Conservation (phyloP, 2,113 vertebrate species). For the Crotalus tigris region DNA sequence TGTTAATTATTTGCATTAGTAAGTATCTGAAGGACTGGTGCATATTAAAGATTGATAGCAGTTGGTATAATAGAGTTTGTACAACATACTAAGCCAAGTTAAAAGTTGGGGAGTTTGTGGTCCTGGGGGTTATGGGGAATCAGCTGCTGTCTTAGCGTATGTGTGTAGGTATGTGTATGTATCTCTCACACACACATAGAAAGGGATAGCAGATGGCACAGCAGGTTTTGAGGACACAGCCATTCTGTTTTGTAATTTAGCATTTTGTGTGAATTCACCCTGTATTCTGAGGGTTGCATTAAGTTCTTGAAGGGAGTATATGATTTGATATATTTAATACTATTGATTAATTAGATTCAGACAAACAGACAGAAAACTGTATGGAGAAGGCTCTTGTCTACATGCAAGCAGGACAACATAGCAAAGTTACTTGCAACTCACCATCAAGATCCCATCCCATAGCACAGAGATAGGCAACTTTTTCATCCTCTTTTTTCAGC, state of each 20-base stretch:
- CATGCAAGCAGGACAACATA: neutral
- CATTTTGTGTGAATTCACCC: neutral
- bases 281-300: neutral
- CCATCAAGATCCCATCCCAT: neutral
- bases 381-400: neutral
- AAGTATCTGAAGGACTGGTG: neutral
- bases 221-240: neutral
- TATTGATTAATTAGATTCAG: neutral
- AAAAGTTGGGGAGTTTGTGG: neutral
- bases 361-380: neutral
- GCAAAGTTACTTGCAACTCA: neutral
- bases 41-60: neutral
- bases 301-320: neutral
- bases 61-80: neutral
- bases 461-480: neutral
- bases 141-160: neutral
- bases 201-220: neutral
- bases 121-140: neutral
- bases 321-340: neutral
- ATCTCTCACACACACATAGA: neutral
- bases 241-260: neutral
- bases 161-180: neutral
- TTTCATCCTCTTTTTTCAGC: neutral
- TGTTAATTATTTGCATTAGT: neutral
- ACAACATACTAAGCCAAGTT: neutral